Base-by-base conservation (phyloP, 53 echinoderm and acorn worm genomes). In the Echinometra lucunter region DNA sequence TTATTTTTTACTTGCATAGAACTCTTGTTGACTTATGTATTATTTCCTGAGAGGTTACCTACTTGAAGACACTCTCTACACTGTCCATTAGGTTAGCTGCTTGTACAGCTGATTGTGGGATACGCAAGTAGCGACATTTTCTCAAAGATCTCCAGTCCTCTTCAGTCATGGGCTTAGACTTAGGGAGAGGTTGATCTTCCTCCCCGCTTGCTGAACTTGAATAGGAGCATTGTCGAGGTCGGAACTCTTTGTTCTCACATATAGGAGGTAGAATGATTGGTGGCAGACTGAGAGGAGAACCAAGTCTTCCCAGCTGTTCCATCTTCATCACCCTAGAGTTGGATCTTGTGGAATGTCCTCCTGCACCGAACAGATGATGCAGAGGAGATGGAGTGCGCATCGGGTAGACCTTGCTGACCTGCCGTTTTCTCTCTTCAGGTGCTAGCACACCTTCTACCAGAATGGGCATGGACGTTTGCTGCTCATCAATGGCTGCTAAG, bases 121-220 rank as follows among this genome's bases (percentile, higher is more conserved):
- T 93, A 55, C 99, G 83, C 67, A 99, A 74, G 58, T 99, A 99
- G 70, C 99, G 94, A 89, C 99, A 99, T 44, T 94, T 96, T 72
- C 96, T 96, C 30, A 99, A 92, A 8, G 98, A 92, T 53, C 96
- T 95, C 99, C 99, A 99, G 37, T 99, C 98, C 21, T 97, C 96
- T 34, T 95, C 96, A 21, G 95, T 96, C 63, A 97, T 37, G 7
- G 92, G 87, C n/a, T n/a, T n/a, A n/a, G n/a, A 11, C 30, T 96
- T 96, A 44, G 87, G 7, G 27, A 57, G 34, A 16, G 88, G 55
- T 66, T 66, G 37, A 35, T 58, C 91, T 42, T 90, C 91, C 4
- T 63, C 91, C 49, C 53, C 69, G 19, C 47, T 44, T 45, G 66
- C 49, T 19, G 78, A 78, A 44, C 92, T 92, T 18, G 58, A 57